A percentile compares a stretch with the other conserved stretches of the same genome.
These are phyloP conservation scores for Ctenomys sociabilis DNA, from an alignment of 2,113 vertebrate species.

Conservation along the genomic window DNA sequence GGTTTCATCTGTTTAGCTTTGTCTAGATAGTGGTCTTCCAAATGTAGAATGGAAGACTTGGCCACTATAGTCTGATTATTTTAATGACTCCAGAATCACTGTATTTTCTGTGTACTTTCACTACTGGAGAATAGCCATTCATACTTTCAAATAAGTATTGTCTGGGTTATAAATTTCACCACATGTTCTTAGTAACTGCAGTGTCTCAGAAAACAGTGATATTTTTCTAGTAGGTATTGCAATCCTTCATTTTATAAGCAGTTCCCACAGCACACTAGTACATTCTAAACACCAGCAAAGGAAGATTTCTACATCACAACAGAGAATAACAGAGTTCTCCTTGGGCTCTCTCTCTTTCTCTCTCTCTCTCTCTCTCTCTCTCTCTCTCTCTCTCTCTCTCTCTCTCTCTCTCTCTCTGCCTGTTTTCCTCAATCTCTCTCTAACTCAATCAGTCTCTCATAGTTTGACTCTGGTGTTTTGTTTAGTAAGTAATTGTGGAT, in stretches of 20 bases:
- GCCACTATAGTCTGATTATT: slow-evolving; percentile 3
- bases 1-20: not conserved
- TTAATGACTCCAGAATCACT: not conserved
- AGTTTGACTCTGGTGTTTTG: slow-evolving; percentile 8
- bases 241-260: slow-evolving; percentile 55
- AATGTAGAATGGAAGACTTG: not conserved
- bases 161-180: slow-evolving; percentile 36
- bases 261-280: not conserved
- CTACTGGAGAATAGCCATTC: not conserved
- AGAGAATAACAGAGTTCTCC: slow-evolving; percentile 58
- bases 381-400: no score
- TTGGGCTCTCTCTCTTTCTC: not conserved
- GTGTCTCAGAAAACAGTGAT: slow-evolving; percentile 55
- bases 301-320: slow-evolving; percentile 23
- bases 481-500: not conserved
- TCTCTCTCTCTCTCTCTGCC: slow-evolving; percentile 15
- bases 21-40: not conserved
- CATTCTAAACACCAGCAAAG: not conserved
- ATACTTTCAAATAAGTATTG: not conserved
- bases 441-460: slow-evolving; percentile 50
- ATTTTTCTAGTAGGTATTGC: slow-evolving; percentile 48
- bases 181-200: not conserved
- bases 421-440: slow-evolving; percentile 60
- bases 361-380: slow-evolving; percentile 59
- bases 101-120: not conserved